Conservation (phyloP, 2,888 invertebrate genomes). For the Scelioninae gen. 1 region DNA sequence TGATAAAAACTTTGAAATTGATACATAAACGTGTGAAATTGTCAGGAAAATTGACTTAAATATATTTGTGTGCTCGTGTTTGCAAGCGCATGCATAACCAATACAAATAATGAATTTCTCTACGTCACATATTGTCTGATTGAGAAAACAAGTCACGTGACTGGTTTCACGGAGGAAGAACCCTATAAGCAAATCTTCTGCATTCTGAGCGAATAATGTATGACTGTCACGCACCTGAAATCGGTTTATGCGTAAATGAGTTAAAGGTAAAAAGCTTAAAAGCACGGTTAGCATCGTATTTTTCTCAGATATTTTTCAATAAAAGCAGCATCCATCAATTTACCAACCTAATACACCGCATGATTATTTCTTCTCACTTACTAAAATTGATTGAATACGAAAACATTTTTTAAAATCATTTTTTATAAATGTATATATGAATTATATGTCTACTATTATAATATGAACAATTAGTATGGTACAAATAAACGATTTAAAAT, state of each 20-base stretch:
- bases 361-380: too few relatives aligned
- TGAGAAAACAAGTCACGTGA: conserved; percentile 51
- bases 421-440: too few relatives aligned
- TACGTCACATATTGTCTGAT: conserved; percentile 20
- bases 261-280: conserved; percentile 20
- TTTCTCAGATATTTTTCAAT: conserved; percentile 33
- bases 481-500: too few relatives aligned
- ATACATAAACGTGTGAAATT: conserved; percentile 1
- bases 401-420: too few relatives aligned
- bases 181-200: conserved; percentile 33
- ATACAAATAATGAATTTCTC: conserved; percentile 28
- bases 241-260: conserved; percentile 49
- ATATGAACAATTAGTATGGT: too few relatives aligned
- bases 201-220: conserved; percentile 34
- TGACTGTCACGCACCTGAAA: conserved; percentile 47
- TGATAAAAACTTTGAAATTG: too few relatives aligned
- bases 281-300: conserved; percentile 9
- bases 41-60: conserved; percentile 25
- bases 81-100: conserved; percentile 9
- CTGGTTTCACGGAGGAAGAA: conserved; percentile 21
- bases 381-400: too few relatives aligned
- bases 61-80: conserved; percentile 32
- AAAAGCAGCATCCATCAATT: not conserved
- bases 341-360: too few relatives aligned
- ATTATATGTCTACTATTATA: too few relatives aligned